Conservation (phyloP, 2,113 vertebrate genomes). For the Paralichthys olivaceus region DNA sequence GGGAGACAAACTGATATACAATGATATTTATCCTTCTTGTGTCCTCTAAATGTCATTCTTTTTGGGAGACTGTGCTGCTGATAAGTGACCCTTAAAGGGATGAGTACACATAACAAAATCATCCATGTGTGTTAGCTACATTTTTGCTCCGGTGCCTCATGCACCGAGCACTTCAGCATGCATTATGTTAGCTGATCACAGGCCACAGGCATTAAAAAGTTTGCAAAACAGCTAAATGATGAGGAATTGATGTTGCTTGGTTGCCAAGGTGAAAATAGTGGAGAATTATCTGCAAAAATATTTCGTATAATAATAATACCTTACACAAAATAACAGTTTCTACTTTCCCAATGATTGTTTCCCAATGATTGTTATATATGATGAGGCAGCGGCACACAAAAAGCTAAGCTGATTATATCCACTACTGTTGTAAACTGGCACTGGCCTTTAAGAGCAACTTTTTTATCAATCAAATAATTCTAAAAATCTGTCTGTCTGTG, state of each 20-base stretch:
- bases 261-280: background rate
- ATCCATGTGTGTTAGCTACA: background rate
- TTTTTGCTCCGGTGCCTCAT: background rate
- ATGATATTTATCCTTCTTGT: constrained; percentile 10
- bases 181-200: constrained; percentile 16
- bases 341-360: background rate
- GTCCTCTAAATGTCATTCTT: constrained; percentile 15
- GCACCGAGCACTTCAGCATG: background rate
- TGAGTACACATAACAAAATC: background rate
- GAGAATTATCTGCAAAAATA: no score
- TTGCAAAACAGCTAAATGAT: background rate
- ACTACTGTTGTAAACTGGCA: no score
- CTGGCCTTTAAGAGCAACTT: no score
- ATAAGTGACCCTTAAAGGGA: constrained; percentile 16
- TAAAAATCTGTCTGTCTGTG: no score
- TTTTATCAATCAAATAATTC: no score
- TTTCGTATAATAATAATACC: background rate
- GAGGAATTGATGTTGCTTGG: background rate
- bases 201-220: background rate
- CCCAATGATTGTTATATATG: background rate
- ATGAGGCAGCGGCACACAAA: no score
- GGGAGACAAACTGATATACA: constrained; percentile 11
- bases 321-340: background rate
- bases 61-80: background rate
- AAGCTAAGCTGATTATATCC: no score